phyloP scores from a whole-genome alignment of 2,113 vertebrate species.

The Chrysemys picta region DNA sequence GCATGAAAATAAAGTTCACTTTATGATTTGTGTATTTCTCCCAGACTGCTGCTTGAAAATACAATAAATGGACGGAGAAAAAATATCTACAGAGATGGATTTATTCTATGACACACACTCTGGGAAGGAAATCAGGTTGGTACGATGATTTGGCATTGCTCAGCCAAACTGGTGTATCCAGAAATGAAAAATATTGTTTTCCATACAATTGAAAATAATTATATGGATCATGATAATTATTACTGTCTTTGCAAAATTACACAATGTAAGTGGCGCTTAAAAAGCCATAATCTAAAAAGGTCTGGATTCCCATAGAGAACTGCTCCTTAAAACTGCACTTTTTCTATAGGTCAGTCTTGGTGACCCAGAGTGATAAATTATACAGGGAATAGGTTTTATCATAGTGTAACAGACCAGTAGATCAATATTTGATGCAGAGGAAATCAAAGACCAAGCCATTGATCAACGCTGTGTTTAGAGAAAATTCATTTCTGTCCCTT shows the following conservation, averaged over 20 bases:
- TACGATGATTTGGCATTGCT: not conserved
- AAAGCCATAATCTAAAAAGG: not conserved
- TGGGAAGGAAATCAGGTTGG: not conserved
- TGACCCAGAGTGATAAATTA: not conserved
- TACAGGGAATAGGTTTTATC: not conserved
- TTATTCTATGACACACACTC: not conserved
- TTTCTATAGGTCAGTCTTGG: too few species aligned
- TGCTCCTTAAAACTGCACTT: not conserved
- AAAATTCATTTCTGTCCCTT: too few species aligned
- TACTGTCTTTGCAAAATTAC: not conserved
- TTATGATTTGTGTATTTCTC: not conserved
- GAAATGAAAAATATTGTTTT: not conserved
- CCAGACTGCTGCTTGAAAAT: not conserved
- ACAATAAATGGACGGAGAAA: not conserved
- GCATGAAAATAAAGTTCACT: constrained; percentile 18
- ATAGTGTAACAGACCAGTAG: not conserved
- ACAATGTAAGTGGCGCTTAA: not conserved
- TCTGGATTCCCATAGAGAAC: not conserved
- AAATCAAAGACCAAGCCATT: not conserved
- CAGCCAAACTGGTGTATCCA: fast-evolving
- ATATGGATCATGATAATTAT: not conserved
- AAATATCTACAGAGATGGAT: not conserved
- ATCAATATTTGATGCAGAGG: not conserved
- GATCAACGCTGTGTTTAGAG: too few species aligned
- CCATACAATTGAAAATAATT: not conserved